These are phyloP conservation scores for Caenorhabditis tropicalis DNA, from an alignment of 1,140 invertebrate species.

Conservation along the genomic window DNA sequence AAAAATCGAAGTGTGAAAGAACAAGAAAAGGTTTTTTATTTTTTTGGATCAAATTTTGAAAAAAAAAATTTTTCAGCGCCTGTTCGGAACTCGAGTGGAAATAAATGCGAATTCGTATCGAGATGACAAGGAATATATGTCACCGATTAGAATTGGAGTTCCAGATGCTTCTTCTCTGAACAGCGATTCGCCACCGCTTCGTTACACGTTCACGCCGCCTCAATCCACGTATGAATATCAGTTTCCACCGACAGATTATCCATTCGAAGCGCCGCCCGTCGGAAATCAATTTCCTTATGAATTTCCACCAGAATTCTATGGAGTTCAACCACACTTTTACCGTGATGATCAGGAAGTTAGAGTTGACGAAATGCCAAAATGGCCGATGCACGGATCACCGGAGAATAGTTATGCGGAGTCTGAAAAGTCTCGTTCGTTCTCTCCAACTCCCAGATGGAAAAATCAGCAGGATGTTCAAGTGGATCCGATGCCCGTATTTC, in stretches of 20 bases:
- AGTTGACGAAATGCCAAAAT: constrained; percentile 17
- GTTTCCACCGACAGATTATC: too few relatives aligned
- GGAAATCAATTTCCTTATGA: background rate
- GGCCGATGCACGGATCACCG: background rate
- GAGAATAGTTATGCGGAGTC: too few relatives aligned
- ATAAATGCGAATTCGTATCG: too few relatives aligned
- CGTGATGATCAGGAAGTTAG: background rate
- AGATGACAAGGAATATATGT: background rate
- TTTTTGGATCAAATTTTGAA: too few relatives aligned
- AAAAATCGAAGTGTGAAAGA: too few relatives aligned
- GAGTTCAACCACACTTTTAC: background rate
- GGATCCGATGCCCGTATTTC: constrained; percentile 16
- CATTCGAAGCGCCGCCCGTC: background rate
- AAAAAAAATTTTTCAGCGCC: too few relatives aligned
- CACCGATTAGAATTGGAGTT: background rate
- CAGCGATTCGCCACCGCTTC: too few relatives aligned
- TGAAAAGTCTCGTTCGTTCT: background rate
- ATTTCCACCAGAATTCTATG: background rate
- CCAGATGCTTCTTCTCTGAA: background rate
- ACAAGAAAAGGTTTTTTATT: too few relatives aligned
- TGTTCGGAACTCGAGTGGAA: too few relatives aligned
- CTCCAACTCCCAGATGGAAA: background rate
- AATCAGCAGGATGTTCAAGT: background rate
- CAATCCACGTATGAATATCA: too few relatives aligned
- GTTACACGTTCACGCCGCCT: too few relatives aligned